These are phyloP conservation scores for Leptinotarsa haldemani DNA, from an alignment of 2,888 invertebrate species.

Conservation along the genomic window DNA sequence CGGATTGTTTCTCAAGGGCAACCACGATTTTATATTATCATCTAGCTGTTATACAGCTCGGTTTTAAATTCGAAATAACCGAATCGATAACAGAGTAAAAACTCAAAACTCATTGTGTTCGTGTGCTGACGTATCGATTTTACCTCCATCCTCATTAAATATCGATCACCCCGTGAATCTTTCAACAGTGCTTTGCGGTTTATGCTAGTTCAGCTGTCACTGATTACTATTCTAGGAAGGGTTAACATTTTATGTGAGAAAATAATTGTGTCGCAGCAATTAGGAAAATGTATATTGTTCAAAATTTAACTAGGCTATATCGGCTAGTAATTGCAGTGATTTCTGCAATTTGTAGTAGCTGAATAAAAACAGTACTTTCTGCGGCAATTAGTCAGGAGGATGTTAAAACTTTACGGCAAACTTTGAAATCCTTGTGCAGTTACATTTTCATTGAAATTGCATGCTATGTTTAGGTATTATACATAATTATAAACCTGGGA, in stretches of 20 bases:
- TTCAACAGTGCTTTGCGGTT: slow-evolving; percentile 22
- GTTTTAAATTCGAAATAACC: neutral
- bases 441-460: too few relatives aligned
- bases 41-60: neutral
- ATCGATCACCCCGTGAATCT: slow-evolving; percentile 32
- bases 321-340: slow-evolving; percentile 11
- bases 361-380: neutral
- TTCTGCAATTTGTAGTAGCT: neutral
- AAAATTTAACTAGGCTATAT: slow-evolving; percentile 13
- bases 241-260: slow-evolving; percentile 32
- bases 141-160: slow-evolving; percentile 31
- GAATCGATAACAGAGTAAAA: slow-evolving; percentile 22
- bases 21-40: slow-evolving; percentile 36
- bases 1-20: slow-evolving; percentile 44
- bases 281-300: slow-evolving; percentile 10
- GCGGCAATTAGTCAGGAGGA: neutral
- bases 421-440: too few relatives aligned
- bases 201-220: slow-evolving; percentile 25
- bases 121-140: slow-evolving; percentile 35
- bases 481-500: too few relatives aligned
- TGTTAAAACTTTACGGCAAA: too few relatives aligned
- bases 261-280: slow-evolving; percentile 12
- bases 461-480: too few relatives aligned
- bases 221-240: slow-evolving; percentile 28
- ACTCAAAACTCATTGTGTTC: slow-evolving; percentile 20